Evolutionary conservation across 2,113 vertebrate species (phyloP).

Genomic region (Zootoca vivipara): DNA sequence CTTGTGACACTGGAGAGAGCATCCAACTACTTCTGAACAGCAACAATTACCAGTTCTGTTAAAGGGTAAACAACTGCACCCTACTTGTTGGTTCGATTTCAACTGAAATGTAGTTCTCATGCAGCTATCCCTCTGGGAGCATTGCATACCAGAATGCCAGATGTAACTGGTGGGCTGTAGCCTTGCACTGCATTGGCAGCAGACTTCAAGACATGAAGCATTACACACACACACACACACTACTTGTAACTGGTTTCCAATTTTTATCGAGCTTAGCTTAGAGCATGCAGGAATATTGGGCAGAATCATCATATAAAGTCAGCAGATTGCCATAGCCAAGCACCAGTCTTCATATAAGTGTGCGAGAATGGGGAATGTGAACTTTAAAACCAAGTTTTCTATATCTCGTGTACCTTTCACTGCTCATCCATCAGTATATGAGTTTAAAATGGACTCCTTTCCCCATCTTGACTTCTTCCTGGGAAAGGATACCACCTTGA

Average conservation of each 20-base stretch:
- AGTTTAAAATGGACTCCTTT: not conserved
- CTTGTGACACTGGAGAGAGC: slow-evolving; percentile 83
- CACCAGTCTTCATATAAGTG: too few species aligned
- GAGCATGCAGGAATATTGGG: not conserved
- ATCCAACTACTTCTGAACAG: slow-evolving; percentile 87
- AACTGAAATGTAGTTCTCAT: not conserved
- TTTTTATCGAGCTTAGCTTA: not conserved
- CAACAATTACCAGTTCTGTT: slow-evolving; percentile 97
- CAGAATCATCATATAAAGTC: not conserved
- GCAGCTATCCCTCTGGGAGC: not conserved
- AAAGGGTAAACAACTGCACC: slow-evolving; percentile 28
- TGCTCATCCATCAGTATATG: too few species aligned
- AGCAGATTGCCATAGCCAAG: not conserved
- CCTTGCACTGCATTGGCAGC: not conserved
- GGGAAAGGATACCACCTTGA: not conserved
- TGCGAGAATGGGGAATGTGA: not conserved
- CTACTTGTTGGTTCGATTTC: not conserved
- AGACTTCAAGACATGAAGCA: not conserved
- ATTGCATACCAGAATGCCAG: not conserved
- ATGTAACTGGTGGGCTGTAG: not conserved
- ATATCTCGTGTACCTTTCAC: not conserved
- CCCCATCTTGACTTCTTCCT: not conserved
- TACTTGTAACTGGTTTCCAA: not conserved
- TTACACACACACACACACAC: fast-evolving
- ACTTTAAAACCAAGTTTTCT: not conserved